Percentiles rank a stretch among this genome's conserved stretches.
phyloP scores from a whole-genome alignment of 1,140 invertebrate genomes.

The Drosophila ficusphila region DNA sequence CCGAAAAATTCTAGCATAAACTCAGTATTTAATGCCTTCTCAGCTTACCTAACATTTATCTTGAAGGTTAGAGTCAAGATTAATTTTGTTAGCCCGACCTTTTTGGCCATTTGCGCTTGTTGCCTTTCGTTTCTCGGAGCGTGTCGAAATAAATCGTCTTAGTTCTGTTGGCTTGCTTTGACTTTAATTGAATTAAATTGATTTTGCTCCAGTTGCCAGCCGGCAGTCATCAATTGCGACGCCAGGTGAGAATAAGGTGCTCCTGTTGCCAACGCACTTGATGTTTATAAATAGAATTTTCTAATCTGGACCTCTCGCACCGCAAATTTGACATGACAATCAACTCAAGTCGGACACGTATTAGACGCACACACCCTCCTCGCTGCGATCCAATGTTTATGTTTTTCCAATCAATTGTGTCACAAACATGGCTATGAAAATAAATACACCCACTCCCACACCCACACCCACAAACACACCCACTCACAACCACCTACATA shows the following conservation, averaged over 20 bases:
- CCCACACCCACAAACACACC: constrained; percentile 6
- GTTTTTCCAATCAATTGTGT: constrained; percentile 75
- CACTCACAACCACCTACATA: too few relatives aligned
- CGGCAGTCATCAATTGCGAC: constrained; percentile 55
- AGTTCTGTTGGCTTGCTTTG: constrained; percentile 47
- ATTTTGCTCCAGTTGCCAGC: constrained; percentile 52
- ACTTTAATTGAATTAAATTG: constrained; percentile 67
- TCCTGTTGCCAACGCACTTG: constrained; percentile 3
- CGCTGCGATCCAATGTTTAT: constrained; percentile 50
- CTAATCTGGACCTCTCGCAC: constrained; percentile 43
- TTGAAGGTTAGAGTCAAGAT: constrained; percentile 32
- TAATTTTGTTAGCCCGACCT: constrained; percentile 50
- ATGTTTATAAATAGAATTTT: constrained; percentile 57
- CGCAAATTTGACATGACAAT: constrained; percentile 70
- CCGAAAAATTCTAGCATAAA: constrained; percentile 11
- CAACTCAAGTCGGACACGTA: constrained; percentile 56
- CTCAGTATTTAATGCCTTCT: not conserved
- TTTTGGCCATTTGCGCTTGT: constrained; percentile 42
- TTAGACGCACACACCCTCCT: constrained; percentile 15
- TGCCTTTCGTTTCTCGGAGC: constrained; percentile 34
- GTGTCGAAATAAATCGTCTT: constrained; percentile 62
- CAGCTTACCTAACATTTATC: constrained; percentile 42
- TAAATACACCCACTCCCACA: constrained; percentile 43
- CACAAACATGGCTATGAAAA: constrained; percentile 60
- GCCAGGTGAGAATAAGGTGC: constrained; percentile 38